Conservation (phyloP, 2,888 invertebrate species). For the Dolichopus griseipennis region DNA sequence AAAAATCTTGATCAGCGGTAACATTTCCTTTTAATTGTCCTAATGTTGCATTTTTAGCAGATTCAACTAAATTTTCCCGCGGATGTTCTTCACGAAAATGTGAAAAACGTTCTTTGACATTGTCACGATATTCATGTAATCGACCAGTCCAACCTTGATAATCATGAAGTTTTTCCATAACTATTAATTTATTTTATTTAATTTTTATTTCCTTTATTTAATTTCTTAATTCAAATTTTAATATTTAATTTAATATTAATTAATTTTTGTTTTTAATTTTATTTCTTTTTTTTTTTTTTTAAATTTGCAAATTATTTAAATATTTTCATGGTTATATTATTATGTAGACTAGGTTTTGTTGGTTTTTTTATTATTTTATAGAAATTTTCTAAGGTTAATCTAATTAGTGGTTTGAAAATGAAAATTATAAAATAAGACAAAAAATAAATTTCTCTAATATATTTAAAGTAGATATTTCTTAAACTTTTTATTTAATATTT, state of each 20-base stretch:
- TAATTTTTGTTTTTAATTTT: not conserved
- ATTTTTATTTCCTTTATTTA: not conserved
- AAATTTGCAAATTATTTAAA: not conserved
- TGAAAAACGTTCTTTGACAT: constrained; percentile 53
- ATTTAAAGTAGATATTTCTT: too few relatives aligned
- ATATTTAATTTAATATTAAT: not conserved
- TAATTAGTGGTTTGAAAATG: not conserved
- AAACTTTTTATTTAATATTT: too few relatives aligned
- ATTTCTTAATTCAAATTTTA: not conserved
- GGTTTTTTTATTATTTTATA: not conserved
- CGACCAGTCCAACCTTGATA: constrained; percentile 69
- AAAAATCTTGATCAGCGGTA: constrained; percentile 48
- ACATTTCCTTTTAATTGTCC: constrained; percentile 36
- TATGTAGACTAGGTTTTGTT: not conserved
- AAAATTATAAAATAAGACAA: not conserved
- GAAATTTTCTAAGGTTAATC: not conserved
- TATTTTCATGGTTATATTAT: not conserved
- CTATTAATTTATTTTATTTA: constrained; percentile 29
- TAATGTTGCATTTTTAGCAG: constrained; percentile 40
- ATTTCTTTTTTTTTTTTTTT: not conserved
- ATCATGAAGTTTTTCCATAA: constrained; percentile 71
- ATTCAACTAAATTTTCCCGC: constrained; percentile 46
- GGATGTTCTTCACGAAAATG: constrained; percentile 55
- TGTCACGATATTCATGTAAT: constrained; percentile 58
- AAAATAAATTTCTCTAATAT: not conserved